Evolutionary conservation across 2,797 vertebrate species (phyloP), one percentile per base, ranked within the genome.

Genomic region (Knipowitschia caucasica): DNA sequence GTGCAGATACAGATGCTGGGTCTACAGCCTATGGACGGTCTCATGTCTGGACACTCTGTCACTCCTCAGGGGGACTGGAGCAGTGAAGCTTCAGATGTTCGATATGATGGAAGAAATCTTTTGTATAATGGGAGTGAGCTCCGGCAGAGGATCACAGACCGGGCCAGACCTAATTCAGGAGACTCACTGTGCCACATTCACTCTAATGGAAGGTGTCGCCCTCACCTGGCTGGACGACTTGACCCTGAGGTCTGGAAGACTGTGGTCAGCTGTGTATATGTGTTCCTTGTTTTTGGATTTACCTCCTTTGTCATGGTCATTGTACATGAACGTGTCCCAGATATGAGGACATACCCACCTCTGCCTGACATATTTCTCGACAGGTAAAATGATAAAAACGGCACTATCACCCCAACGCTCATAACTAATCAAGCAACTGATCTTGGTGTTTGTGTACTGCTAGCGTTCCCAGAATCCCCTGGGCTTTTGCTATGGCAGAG

Each of bases 221-320:
- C 78, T 0, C 85, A 49, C 29, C 29, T 49, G 11, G 29, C 46
- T 14, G 46, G 95, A 23, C 91, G 93, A 42, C 80, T 99, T 66
- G 94, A 99, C 83, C 96, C 96, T 0, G 97, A 99, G 80, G 98
- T 92, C 77, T 99, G 97, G 97, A 99, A 99, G 81, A 99, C 96
- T 0, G 84, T 89, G 59, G 79, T 99, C 9, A 96, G 95, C 83
- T 94, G 93, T 46, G 69, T 98, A 53, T 99, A 99, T 54, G 97
- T 98, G 63, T 91, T 97, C 62, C 94, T 99, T 54, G 97, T 99
- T 62, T 99, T 98, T 18, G 97, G 97, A 27, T 98, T 98, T 86
- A 99, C 97, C 0, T 99, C 97, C 4, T 96, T 98, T 1, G 94
- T 99, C 72, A 99, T 99, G 97, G 97, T 99, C 62, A 97, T 99